Evolutionary conservation across 2,113 vertebrate genomes (phyloP).

Genomic region (Microcebus griseorufus): DNA sequence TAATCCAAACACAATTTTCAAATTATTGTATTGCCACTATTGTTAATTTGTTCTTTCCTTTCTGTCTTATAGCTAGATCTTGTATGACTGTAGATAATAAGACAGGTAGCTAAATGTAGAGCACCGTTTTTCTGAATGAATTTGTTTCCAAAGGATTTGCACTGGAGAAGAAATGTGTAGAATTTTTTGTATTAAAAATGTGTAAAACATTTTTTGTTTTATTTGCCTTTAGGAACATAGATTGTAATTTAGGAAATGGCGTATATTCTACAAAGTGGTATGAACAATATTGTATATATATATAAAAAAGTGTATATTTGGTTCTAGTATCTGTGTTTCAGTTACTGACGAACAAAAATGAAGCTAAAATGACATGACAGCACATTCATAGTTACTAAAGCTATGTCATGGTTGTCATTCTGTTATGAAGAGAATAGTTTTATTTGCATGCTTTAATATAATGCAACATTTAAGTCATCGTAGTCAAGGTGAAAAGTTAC

Average conservation of each 20-base stretch:
- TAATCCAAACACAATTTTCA: conserved; percentile 13
- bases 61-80: conserved; percentile 23
- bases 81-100: not conserved
- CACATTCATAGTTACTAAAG: conserved; percentile 56
- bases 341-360: conserved; percentile 59
- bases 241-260: conserved; percentile 51
- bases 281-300: conserved; percentile 72
- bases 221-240: conserved; percentile 72
- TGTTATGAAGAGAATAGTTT: not conserved
- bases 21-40: conserved; percentile 66
- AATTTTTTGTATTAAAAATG: conserved; percentile 52
- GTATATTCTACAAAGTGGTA: conserved; percentile 66
- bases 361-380: conserved; percentile 54
- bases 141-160: conserved; percentile 76
- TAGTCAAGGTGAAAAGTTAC: conserved; percentile 26
- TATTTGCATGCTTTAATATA: not conserved
- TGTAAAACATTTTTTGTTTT: conserved; percentile 42
- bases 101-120: conserved; percentile 48
- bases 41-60: not conserved
- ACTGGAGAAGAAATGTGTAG: conserved; percentile 67
- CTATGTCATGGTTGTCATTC: not conserved
- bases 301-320: conserved; percentile 65
- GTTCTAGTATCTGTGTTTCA: conserved; percentile 64
- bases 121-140: not conserved
- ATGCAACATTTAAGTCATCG: not conserved